Evolutionary conservation across 1,140 invertebrate genomes (phyloP), one percentile per base, ranked within the genome.

Genomic region (Brachionus sp.): DNA sequence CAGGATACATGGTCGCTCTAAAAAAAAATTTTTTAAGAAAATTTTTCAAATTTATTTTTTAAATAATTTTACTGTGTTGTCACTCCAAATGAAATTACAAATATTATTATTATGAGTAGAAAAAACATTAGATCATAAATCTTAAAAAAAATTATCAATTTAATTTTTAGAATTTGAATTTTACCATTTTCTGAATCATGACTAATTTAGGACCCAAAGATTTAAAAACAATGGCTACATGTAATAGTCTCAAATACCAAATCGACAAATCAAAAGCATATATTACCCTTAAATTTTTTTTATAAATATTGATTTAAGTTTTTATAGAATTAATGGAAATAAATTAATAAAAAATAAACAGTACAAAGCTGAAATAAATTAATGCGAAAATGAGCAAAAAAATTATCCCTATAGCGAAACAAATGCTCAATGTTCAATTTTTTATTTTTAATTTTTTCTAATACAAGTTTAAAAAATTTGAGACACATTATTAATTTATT

Each of bases 131-230:
- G 25, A 29, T 75, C 70, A 35, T 75, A 80, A 5, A 64, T 12
- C 77, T 78, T 73, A 12, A 73, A 16, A 37, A 44, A 73, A 73
- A 66, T 35, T 23, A 5, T 57, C 33, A 35, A 29, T 35, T n/a
- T 5, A 37, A 73, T 42, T 73, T 16, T 23, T 25, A 88, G 87
- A 83, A 86, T 83, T 46, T 88, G 82, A 78, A 88, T 86, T 53
- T 85, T 84, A 88, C 88, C 88, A 88, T 88, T 85, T 85, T 87
- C 29, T 84, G 84, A 23, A 88, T 88, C 87, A 88, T 88, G 57
- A 88, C 88, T 73, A 88, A 86, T 85, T 88, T 88, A 16, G 88
- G 88, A 70, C 88, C 88, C 82, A 88, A 86, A 37, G 87, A 86
- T 84, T 87, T 87, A 78, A 86, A 85, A 1, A 86, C 86, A 84